Base-by-base conservation (phyloP, 2,113 vertebrate genomes). In the Mola mola region DNA sequence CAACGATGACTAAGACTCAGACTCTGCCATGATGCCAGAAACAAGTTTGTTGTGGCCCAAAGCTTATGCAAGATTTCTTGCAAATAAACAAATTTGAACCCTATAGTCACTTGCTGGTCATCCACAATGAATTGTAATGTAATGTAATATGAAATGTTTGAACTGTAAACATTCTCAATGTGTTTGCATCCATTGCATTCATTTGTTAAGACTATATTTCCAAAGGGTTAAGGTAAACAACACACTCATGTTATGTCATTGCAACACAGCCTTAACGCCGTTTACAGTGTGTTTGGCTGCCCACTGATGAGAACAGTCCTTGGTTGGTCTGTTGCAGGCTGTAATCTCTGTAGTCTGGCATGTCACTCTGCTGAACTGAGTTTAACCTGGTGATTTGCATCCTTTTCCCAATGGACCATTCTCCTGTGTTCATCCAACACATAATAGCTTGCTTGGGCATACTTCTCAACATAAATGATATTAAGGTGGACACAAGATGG, bases 341-440 rank as follows among this genome's bases (percentile, higher is more conserved):
- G 59, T 89, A 89, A 91, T 87, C 89, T 86, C 68, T 78, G 89
- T 88, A 90, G 82, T 78, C 62, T 88, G 79, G 74, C 83, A 83
- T 78, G 86, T 76, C 81, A 72, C 72, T 65, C 40, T 3, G 25
- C 59, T 87, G 82, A 90, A 83, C 84, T 78, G 63, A 42, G 58
- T n/a, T n/a, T n/a, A n/a, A n/a, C n/a, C n/a, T n/a, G n/a, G n/a
- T 57, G 71, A 24, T 77, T 72, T 75, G 48, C 63, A 51, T 78
- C 72, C 49, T 42, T 79, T 40, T 26, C 24, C 49, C 19, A n/a
- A 13, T 10, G 6, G n/a, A 49, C 62, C 72, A 46, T 19, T 10
- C 61, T 65, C 31, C 51, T 62, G 41, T 6, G 24, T 46, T 65
- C 48, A 29, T 31, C 8, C 16, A 16, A n/a, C 59, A 53, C 51